Evolutionary conservation across 2,113 vertebrate genomes (phyloP), one percentile per base, ranked within the genome.

Genomic region (Catharus minimus): DNA sequence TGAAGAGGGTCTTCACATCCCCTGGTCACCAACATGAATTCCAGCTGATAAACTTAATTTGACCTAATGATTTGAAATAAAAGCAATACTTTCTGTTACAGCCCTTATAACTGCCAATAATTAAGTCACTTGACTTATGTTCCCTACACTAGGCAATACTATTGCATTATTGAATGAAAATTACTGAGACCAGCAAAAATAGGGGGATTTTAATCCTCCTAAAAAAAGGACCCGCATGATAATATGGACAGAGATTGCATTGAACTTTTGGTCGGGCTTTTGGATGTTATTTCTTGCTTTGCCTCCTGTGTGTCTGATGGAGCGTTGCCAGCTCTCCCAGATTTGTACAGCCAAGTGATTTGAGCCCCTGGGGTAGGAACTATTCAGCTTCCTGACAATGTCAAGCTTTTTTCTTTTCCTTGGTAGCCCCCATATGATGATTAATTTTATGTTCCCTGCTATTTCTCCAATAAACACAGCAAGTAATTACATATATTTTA

Each of bases 61-160:
- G 56, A 88, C 47, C 32, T 86, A 88, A 92, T 71, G 47, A 53
- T 39, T 60, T 71, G 89, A 92, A 92, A 86, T 90, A 77, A 77
- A 86, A 68, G 32, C 77, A 90, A 80, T 88, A 61, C 26, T 74
- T 88, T 81, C 68, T 77, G 36, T 77, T 74, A 74, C 30, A 77
- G 39, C 10, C 28, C 39, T 92, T 83, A 21, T 49, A 90, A 50
- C 64, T 13, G 16, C 68, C 65, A 86, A 93, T 90, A 92, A 86
- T 90, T 88, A 66, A 46, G 81, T 68, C 77, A 74, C 60, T 77
- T 86, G 68, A 88, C 39, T 86, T 92, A 90, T 13, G 23, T 71
- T 81, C 20, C 32, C 43, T 49, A 23, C 6, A 15, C 15, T 28
- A 44, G 38, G 24, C 73, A 72, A 87, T 58, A 74, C 53, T 23